Conservation (phyloP, 2,113 vertebrate genomes). For the Etia nguti region DNA sequence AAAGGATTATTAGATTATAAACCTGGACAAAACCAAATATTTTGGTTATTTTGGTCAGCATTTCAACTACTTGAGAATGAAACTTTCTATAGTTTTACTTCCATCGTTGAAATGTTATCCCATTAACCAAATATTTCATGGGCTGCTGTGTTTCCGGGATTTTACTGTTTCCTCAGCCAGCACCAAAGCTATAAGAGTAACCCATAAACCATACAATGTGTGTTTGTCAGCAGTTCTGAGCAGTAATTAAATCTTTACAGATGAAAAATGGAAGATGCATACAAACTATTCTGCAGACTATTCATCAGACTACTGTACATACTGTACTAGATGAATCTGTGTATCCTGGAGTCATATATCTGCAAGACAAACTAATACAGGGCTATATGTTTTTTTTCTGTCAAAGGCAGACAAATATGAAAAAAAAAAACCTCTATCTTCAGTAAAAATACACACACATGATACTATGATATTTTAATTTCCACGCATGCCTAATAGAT, state of each 20-base stretch:
- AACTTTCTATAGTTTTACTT: not conserved
- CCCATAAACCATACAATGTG: conserved; percentile 34
- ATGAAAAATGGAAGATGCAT: conserved; percentile 33
- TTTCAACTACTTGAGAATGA: not conserved
- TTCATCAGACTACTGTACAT: conserved; percentile 11
- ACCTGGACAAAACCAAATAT: not conserved
- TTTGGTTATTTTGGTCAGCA: not conserved
- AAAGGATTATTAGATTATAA: not conserved
- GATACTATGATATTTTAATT: not conserved
- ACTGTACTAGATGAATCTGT: not conserved
- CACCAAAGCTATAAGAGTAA: conserved; percentile 18
- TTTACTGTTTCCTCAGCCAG: not conserved
- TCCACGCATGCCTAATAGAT: not conserved
- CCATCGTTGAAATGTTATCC: not conserved
- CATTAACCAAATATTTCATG: not conserved
- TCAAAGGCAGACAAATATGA: not conserved
- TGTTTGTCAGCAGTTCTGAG: conserved; percentile 38
- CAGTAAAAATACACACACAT: not conserved
- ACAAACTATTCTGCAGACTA: conserved; percentile 7
- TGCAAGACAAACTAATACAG: not conserved
- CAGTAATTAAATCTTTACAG: conserved; percentile 51
- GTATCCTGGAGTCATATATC: conserved; percentile 2
- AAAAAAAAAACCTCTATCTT: not conserved
- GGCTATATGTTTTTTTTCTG: not conserved
- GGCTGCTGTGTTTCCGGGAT: not conserved